Evolutionary conservation across 2,888 invertebrate species (phyloP), one percentile per base, ranked within the genome.

Genomic region (Sinelater perroti): DNA sequence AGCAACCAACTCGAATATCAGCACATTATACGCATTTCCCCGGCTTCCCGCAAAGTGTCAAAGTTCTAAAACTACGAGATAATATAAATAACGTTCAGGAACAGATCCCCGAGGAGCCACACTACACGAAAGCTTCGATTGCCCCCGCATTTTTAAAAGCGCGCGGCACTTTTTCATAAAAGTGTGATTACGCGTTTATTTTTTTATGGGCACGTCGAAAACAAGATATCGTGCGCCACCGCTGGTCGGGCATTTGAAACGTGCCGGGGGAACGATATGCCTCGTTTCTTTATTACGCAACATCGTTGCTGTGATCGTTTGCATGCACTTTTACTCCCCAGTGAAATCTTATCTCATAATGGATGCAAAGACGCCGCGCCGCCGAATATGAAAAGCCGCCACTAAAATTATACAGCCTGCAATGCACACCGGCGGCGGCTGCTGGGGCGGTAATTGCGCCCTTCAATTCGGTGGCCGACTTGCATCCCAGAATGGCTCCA

Each of bases 291-390:
- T 68, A 67, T 65, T 63, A 62, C 66, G 56, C 61, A 64, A 67
- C 66, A 60, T 63, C 56, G 63, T 58, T 52, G 62, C 63, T 62
- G 62, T 65, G 64, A 67, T 66, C 65, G 65, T 66, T 66, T 66
- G 67, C 67, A 66, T 67, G 66, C 64, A 67, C 62, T 65, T 66
- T 66, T 63, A 63, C 57, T 61, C 65, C 63, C 65, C 36, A 50
- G 68, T 60, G 68, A 66, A 65, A 67, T 64, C 66, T 68, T 67
- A 68, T 65, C 66, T 61, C 56, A 49, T 61, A 62, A 64, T 62
- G 60, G 60, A 57, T 50, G 59, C 61, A 59, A 57, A 57, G 45
- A 57, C 52, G 42, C 31, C 33, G 16, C 24, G 36, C 36, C 38
- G 20, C 40, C 40, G 26, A 24, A 38, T 45, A 56, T 45, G 33